phyloP scores from a whole-genome alignment of 1,140 invertebrate genomes.

The Condylostylus longicornis region DNA sequence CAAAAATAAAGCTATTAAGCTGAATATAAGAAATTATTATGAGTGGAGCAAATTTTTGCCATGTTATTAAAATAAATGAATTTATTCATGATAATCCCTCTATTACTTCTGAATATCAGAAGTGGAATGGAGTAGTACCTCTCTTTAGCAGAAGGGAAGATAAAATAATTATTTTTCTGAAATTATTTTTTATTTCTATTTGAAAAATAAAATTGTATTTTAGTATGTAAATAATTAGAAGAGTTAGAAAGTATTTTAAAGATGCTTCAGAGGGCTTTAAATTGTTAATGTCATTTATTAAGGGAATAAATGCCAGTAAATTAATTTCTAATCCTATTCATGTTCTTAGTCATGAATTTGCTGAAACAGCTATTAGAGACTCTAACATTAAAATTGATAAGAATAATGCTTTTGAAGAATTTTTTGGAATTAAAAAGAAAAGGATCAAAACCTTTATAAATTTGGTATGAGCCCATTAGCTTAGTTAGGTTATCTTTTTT shows the following conservation, averaged over 20 bases:
- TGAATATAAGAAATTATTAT: constrained; percentile 31
- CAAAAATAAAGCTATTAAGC: constrained; percentile 14
- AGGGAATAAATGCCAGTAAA: constrained; percentile 35
- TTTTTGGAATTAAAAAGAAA: constrained; percentile 34
- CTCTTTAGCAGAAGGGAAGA: constrained; percentile 32
- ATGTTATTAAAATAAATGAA: constrained; percentile 33
- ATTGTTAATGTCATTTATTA: constrained; percentile 33
- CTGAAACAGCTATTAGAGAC: constrained; percentile 34
- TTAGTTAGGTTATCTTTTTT: constrained; percentile 36
- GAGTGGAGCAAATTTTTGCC: constrained; percentile 38
- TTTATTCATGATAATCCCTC: constrained; percentile 33
- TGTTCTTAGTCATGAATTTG: constrained; percentile 35
- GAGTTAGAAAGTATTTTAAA: constrained; percentile 37
- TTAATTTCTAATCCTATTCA: constrained; percentile 42
- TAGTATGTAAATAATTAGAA: constrained; percentile 29
- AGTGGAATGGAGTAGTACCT: constrained; percentile 34
- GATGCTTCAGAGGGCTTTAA: constrained; percentile 30
- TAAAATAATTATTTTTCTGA: constrained; percentile 13
- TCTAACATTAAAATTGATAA: constrained; percentile 32
- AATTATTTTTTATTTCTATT: constrained; percentile 11
- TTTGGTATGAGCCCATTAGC: constrained; percentile 36
- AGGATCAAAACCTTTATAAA: constrained; percentile 32
- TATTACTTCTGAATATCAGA: constrained; percentile 35
- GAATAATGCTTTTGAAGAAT: constrained; percentile 35
- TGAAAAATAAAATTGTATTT: constrained; percentile 19